Evolutionary conservation across 2,888 invertebrate genomes (phyloP).

Genomic region (Tetanocera ferruginea): DNA sequence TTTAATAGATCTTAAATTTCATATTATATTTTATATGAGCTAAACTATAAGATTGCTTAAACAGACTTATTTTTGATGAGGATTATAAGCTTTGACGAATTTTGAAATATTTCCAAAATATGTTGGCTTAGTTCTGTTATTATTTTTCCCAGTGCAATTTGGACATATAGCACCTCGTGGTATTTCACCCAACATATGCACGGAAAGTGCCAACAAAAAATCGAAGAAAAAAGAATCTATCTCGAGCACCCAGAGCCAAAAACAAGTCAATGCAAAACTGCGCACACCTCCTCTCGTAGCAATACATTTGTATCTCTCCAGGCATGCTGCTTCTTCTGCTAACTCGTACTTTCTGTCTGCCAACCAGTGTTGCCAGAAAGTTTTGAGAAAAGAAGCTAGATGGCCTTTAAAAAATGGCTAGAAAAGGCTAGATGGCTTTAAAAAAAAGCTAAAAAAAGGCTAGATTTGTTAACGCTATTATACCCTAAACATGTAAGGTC

Average conservation of each 20-base stretch:
- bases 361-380: no score
- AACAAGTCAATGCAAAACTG: conserved; percentile 18
- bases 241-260: conserved; percentile 28
- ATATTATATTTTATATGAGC: background rate
- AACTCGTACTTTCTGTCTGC: background rate
- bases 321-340: background rate
- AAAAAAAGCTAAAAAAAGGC: no score
- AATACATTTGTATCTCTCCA: conserved; percentile 23
- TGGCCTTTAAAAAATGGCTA: no score
- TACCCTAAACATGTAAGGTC: no score
- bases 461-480: no score
- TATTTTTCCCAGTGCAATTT: background rate
- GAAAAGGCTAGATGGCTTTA: no score
- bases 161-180: no score
- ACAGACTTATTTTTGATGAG: no score
- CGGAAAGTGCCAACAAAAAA: conserved; percentile 20
- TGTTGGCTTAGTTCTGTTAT: background rate
- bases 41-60: no score
- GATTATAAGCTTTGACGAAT: no score
- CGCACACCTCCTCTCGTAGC: conserved; percentile 21
- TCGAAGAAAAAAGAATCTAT: conserved; percentile 17
- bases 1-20: background rate
- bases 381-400: no score
- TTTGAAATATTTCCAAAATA: background rate
- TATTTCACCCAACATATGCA: background rate